These are phyloP conservation scores for Leptonema lineaticorne DNA, from an alignment of 1,140 invertebrate genomes.

Conservation along the genomic window DNA sequence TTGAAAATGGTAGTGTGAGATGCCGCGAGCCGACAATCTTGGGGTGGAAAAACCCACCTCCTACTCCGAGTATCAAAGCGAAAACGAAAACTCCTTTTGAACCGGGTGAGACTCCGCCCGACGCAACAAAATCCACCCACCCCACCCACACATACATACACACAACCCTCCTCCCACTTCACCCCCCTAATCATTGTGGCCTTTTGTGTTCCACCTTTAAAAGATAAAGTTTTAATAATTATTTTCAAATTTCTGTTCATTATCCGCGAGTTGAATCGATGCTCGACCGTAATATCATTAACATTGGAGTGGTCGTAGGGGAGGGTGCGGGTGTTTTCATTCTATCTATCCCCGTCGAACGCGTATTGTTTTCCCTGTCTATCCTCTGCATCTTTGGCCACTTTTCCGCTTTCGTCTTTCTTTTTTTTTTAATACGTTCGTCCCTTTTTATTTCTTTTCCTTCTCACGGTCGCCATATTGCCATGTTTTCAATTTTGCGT, in stretches of 20 bases:
- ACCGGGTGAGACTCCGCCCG: slow-evolving; percentile 31
- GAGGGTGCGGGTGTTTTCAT: not conserved
- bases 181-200: too few relatives aligned
- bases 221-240: slow-evolving; percentile 44
- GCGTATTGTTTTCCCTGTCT: too few relatives aligned
- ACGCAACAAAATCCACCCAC: too few relatives aligned
- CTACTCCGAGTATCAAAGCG: slow-evolving; percentile 9
- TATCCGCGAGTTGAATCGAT: slow-evolving; percentile 42
- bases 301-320: slow-evolving; percentile 34
- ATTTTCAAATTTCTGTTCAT: slow-evolving; percentile 43
- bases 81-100: slow-evolving; percentile 32
- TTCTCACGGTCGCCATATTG: slow-evolving; percentile 30
- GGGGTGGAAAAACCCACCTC: not conserved
- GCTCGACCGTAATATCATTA: slow-evolving; percentile 42
- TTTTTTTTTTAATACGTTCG: too few relatives aligned
- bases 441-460: too few relatives aligned
- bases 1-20: too few relatives aligned
- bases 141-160: too few relatives aligned
- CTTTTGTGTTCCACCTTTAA: slow-evolving; percentile 40
- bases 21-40: slow-evolving; percentile 25
- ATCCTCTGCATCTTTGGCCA: too few relatives aligned
- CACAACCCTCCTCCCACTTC: too few relatives aligned
- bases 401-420: too few relatives aligned
- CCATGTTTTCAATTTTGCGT: too few relatives aligned
- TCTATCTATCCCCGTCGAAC: not conserved